Evolutionary conservation across 2,113 vertebrate species (phyloP).

Genomic region (Dendrocopos noguchii): DNA sequence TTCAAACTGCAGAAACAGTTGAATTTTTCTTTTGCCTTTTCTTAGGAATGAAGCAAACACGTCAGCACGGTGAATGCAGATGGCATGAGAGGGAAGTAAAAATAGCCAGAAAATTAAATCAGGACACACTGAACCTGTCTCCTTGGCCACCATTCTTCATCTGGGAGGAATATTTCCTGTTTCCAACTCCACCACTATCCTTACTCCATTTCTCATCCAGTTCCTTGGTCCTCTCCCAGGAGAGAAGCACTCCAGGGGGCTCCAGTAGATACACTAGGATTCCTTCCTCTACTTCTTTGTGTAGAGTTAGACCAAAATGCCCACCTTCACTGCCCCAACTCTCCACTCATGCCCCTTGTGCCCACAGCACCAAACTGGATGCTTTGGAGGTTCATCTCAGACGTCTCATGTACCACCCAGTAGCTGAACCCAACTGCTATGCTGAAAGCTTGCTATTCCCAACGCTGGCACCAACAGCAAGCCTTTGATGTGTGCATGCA

Average conservation of each 20-base stretch:
- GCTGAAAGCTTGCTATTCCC: not conserved
- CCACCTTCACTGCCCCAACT: not conserved
- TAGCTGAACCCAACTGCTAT: not conserved
- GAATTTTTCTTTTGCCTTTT: not conserved
- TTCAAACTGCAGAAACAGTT: not conserved
- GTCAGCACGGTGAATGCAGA: rapidly evolving
- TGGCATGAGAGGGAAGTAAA: rapidly evolving
- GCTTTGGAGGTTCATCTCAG: not conserved
- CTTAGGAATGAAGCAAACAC: not conserved
- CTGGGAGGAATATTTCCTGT: not conserved
- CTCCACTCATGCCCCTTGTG: rapidly evolving
- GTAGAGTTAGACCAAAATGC: not conserved
- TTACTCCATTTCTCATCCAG: not conserved
- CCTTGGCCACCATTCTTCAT: not conserved
- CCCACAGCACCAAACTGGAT: not conserved
- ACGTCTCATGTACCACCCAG: rapidly evolving
- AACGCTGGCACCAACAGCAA: rapidly evolving
- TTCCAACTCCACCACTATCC: not conserved
- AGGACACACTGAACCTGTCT: not conserved
- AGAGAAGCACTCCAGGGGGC: not conserved
- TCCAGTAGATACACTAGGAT: not conserved
- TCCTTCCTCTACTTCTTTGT: not conserved
- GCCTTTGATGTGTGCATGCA: not conserved
- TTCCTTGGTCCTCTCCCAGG: not conserved
- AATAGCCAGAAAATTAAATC: not conserved